Evolutionary conservation across 2,888 invertebrate genomes (phyloP).

Genomic region (Poecilus cupreus): DNA sequence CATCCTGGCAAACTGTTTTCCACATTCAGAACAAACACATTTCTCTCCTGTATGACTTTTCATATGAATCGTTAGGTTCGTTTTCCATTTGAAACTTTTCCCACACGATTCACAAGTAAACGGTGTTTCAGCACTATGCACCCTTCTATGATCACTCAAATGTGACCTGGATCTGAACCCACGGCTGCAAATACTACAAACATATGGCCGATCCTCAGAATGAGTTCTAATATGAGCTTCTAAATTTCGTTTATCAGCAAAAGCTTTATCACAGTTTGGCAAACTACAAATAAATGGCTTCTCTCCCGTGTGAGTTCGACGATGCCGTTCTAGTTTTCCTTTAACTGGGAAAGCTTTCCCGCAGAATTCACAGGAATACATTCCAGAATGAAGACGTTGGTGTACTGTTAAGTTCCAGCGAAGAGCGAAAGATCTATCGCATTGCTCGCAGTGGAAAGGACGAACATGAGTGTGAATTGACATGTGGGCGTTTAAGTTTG

Average conservation of each 20-base stretch:
- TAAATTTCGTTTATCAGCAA: conserved; percentile 71
- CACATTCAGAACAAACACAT: conserved; percentile 50
- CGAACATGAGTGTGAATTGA: conserved; percentile 68
- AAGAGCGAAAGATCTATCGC: conserved; percentile 69
- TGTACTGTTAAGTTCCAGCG: conserved; percentile 70
- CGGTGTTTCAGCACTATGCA: conserved; percentile 65
- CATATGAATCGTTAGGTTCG: conserved; percentile 68
- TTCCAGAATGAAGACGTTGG: conserved; percentile 68
- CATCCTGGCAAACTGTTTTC: conserved; percentile 50
- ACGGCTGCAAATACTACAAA: conserved; percentile 68
- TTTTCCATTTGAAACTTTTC: conserved; percentile 69
- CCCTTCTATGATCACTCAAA: conserved; percentile 68
- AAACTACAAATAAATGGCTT: conserved; percentile 69
- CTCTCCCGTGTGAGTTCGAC: conserved; percentile 70
- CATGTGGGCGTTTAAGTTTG: conserved; percentile 69
- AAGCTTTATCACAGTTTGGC: conserved; percentile 68
- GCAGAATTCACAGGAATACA: conserved; percentile 69
- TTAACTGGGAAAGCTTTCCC: conserved; percentile 69
- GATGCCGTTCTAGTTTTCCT: conserved; percentile 70
- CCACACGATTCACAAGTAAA: conserved; percentile 68
- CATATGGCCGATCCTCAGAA: conserved; percentile 66
- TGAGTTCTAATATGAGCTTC: conserved; percentile 69
- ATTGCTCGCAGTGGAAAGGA: conserved; percentile 69
- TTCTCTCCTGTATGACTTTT: conserved; percentile 66
- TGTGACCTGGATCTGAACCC: conserved; percentile 68